Percentiles rank a stretch among this genome's conserved stretches.
phyloP scores from a whole-genome alignment of 1,140 invertebrate species.

The Gyrodactylus bullatarudis region DNA sequence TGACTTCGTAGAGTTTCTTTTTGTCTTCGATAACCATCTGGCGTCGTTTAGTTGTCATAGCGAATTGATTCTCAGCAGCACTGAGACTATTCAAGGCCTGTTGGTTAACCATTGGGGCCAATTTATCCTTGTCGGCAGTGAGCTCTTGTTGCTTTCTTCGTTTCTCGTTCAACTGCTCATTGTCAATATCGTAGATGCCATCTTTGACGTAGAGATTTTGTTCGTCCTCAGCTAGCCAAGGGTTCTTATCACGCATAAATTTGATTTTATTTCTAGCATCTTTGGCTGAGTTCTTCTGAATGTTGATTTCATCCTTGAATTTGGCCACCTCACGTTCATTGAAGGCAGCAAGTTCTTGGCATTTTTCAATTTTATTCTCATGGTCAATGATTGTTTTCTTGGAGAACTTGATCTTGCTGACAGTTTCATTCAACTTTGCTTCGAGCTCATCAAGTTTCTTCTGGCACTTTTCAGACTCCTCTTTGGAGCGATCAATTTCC shows the following conservation, averaged over 20 bases:
- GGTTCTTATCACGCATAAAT: constrained; percentile 25
- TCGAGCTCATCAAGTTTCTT: constrained; percentile 18
- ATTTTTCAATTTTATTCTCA: constrained; percentile 3
- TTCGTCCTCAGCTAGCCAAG: constrained; percentile 43
- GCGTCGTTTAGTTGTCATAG: background rate
- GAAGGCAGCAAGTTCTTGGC: background rate
- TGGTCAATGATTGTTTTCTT: constrained; percentile 22
- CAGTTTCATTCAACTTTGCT: constrained; percentile 28
- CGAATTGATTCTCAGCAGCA: background rate
- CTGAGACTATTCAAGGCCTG: background rate
- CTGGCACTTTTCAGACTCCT: constrained; percentile 38
- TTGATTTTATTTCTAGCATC: constrained; percentile 16
- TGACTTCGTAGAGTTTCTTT: background rate
- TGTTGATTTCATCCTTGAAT: background rate
- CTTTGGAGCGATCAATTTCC: constrained; percentile 17
- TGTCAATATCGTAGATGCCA: constrained; percentile 25
- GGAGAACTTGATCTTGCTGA: constrained; percentile 19
- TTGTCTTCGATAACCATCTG: background rate
- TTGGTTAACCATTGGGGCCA: background rate
- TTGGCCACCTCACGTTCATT: background rate
- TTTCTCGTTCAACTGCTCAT: constrained; percentile 26
- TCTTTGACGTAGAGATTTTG: constrained; percentile 38
- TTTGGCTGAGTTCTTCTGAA: constrained; percentile 6
- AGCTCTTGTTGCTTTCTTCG: constrained; percentile 28
- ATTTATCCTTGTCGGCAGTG: constrained; percentile 12